These are phyloP conservation scores for Sipha maydis DNA, from an alignment of 2,888 invertebrate species.

Conservation along the genomic window DNA sequence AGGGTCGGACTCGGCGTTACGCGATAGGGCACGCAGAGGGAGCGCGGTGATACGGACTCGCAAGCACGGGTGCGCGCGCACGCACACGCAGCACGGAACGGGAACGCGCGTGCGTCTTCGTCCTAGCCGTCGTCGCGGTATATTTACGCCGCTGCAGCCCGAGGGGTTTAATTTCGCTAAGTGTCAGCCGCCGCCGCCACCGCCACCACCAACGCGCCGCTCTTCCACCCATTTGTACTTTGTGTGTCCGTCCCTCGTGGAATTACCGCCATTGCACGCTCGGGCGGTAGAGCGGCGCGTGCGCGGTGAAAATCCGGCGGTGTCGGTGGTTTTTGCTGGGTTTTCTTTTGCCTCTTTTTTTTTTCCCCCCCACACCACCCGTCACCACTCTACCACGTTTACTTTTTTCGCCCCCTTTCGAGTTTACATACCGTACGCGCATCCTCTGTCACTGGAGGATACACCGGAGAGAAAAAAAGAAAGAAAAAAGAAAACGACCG, in stretches of 20 bases:
- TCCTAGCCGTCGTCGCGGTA: neutral
- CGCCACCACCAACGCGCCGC: neutral
- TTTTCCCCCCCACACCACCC: neutral
- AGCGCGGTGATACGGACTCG: neutral
- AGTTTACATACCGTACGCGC: slow-evolving; percentile 4
- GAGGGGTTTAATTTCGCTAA: slow-evolving; percentile 61
- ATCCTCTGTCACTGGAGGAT: slow-evolving; percentile 15
- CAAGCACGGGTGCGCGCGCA: neutral
- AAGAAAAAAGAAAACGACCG: slow-evolving; percentile 18
- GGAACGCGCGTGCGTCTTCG: neutral
- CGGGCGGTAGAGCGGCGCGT: slow-evolving; percentile 30
- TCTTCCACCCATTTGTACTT: neutral
- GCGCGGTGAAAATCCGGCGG: slow-evolving; percentile 41
- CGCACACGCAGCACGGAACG: neutral
- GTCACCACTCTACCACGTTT: neutral
- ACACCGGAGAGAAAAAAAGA: neutral
- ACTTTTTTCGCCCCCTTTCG: neutral
- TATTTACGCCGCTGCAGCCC: slow-evolving; percentile 32
- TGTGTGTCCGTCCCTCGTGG: slow-evolving; percentile 33
- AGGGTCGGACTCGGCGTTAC: slow-evolving; percentile 14
- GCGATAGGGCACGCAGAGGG: neutral
- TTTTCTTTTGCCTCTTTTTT: slow-evolving; percentile 26
- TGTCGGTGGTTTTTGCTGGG: slow-evolving; percentile 32
- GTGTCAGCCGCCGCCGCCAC: slow-evolving; percentile 26
- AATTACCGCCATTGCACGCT: slow-evolving; percentile 44